Base-by-base conservation (phyloP, 2,888 invertebrate genomes). In the Polydrusus pterygomalis region DNA sequence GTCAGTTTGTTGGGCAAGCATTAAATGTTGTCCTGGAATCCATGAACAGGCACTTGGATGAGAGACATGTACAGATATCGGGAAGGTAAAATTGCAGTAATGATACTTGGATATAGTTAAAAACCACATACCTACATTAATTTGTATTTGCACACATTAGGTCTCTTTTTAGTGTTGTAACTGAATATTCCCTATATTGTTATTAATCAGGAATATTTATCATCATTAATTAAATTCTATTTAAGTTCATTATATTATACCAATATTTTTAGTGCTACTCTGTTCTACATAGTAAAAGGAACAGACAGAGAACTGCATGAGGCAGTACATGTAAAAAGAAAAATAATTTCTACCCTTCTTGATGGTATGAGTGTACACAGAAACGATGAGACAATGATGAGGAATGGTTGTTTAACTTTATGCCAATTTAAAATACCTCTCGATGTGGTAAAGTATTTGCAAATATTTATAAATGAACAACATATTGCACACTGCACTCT, bases 381-480 rank as follows among this genome's bases (percentile, higher is more conserved):
- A 77, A 91, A 92, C 40, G 97, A 97, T 85, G 94, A 95, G 81
- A 97, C 96, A 30, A 97, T 98, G 97, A 95, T 98, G 92, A 90
- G 98, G 70, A 98, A 99, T 88, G 97, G 97, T 67, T 98, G 98
- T 87, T 90, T 98, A 75, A 97, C 97, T 0, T 89, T 98, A 47
- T 97, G 97, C 85, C 97, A 97, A 88, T 97, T 98, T 86, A 95
- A 94, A 86, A 97, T 99, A 87, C 98, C 98, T 2, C 92, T 92
- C 81, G 98, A 98, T 90, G 96, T 99, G 87, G 96, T 96, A 89
- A 43, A 43, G 43, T 43, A 43, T 43, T 43, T 13, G 1, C 1
- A 11, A 13, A 43, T 1, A 43, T 43, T 43, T 43, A n/a, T 43
- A 43, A n/a, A 43, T n/a, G 6, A 34, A 25, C 25, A 25, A 25